Evolutionary conservation across 2,797 vertebrate genomes (phyloP).

Genomic region (Crax fasciolata): DNA sequence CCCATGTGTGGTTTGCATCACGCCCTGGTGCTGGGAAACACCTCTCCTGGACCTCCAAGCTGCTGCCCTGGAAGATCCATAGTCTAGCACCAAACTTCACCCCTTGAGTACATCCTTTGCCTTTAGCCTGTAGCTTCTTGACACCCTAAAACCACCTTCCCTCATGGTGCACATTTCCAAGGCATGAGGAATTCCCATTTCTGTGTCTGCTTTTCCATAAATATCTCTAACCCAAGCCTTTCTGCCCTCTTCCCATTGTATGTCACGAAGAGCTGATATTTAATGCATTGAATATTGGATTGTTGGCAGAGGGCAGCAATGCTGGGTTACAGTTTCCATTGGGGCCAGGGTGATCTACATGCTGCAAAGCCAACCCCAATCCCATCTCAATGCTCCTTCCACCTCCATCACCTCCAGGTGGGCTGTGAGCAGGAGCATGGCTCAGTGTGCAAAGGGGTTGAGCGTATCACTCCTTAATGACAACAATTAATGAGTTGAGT

Average conservation of each 20-base stretch:
- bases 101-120: fast-evolving
- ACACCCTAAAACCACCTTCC: fast-evolving
- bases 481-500: neutral
- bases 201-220: neutral
- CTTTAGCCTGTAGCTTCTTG: neutral
- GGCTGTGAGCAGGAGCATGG: fast-evolving
- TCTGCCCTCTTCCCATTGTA: fast-evolving
- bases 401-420: neutral
- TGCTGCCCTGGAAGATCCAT: neutral
- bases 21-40: neutral
- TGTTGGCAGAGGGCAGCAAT: neutral
- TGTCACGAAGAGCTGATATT: neutral
- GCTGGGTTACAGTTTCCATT: neutral
- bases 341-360: too few species aligned
- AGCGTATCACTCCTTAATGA: neutral
- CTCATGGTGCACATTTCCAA: neutral
- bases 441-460: neutral
- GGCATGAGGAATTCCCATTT: neutral
- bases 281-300: neutral
- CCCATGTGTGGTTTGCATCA: neutral
- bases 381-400: neutral
- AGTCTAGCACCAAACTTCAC: fast-evolving
- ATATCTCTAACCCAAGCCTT: neutral
- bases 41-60: neutral
- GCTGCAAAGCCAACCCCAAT: neutral